phyloP scores from a whole-genome alignment of 2,888 invertebrate genomes.

The Acanthacorydalis orientalis region DNA sequence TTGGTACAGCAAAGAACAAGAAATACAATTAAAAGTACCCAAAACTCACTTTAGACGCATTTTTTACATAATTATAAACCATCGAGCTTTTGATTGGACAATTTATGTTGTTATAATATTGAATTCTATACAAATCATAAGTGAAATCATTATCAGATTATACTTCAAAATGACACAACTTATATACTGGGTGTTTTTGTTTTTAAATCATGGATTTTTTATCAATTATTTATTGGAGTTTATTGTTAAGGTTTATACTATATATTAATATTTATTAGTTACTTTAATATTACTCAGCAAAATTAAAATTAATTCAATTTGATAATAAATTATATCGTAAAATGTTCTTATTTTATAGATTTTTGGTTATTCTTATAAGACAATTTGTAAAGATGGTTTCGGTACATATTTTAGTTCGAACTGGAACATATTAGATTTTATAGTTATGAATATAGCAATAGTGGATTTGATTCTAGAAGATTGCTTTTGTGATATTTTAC shows the following conservation, averaged over 20 bases:
- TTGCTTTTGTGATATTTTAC: constrained; percentile 16
- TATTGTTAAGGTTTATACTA: constrained; percentile 26
- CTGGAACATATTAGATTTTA: constrained; percentile 40
- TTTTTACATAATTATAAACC: constrained; percentile 17
- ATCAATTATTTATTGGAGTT: too few species aligned
- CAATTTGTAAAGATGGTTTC: constrained; percentile 27
- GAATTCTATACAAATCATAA: too few species aligned
- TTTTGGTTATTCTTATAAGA: constrained; percentile 26
- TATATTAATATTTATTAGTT: too few species aligned
- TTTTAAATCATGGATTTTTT: too few species aligned
- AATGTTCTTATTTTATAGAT: constrained; percentile 12
- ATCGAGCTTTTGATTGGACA: too few species aligned
- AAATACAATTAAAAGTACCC: constrained; percentile 16
- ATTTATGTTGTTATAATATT: too few species aligned
- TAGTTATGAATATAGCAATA: constrained; percentile 32
- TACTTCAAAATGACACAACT: constrained; percentile 20
- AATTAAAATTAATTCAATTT: too few species aligned
- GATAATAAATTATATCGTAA: constrained; percentile 10
- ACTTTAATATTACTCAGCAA: too few species aligned
- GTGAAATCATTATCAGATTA: too few species aligned
- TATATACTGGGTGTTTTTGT: too few species aligned
- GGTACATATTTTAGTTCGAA: constrained; percentile 30
- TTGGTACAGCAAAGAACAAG: constrained; percentile 4
- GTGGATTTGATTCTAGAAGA: constrained; percentile 29
- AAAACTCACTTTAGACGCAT: constrained; percentile 22